Evolutionary conservation across 2,888 invertebrate genomes (phyloP).

Genomic region (Formica aserva): DNA sequence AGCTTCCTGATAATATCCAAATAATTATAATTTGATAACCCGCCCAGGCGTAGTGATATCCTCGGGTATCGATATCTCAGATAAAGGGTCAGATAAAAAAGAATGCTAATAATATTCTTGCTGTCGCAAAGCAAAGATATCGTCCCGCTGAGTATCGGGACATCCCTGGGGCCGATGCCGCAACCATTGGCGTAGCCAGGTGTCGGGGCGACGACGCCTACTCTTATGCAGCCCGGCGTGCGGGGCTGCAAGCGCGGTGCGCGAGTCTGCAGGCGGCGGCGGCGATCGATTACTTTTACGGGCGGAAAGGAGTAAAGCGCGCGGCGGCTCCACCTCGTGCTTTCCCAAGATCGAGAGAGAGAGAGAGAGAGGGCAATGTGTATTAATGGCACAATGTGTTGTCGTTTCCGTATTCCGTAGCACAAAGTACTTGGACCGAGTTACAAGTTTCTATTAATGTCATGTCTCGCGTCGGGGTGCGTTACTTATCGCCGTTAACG

Average conservation of each 20-base stretch:
- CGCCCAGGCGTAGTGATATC: neutral
- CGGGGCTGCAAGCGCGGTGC: slow-evolving; percentile 70
- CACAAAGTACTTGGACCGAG: slow-evolving; percentile 16
- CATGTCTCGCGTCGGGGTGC: slow-evolving; percentile 21
- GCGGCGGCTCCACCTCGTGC: slow-evolving; percentile 58
- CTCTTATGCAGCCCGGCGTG: slow-evolving; percentile 68
- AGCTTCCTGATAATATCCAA: neutral
- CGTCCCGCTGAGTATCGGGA: neutral
- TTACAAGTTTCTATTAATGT: slow-evolving; percentile 42
- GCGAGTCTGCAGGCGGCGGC: slow-evolving; percentile 72
- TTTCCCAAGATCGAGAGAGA: slow-evolving; percentile 61
- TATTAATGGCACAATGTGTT: slow-evolving; percentile 27
- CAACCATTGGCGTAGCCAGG: slow-evolving; percentile 43
- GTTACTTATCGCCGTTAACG: slow-evolving; percentile 27
- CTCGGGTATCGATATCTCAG: neutral
- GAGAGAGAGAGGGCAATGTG: neutral
- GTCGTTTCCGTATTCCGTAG: slow-evolving; percentile 12
- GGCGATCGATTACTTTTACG: slow-evolving; percentile 75
- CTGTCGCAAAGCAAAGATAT: neutral
- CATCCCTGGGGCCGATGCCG: slow-evolving; percentile 29
- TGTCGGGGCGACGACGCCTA: slow-evolving; percentile 64
- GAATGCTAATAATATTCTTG: neutral
- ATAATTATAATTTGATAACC: neutral
- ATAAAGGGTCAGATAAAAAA: neutral
- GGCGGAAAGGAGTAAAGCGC: slow-evolving; percentile 66